phyloP scores from a whole-genome alignment of 2,113 vertebrate species.

The Apteryx mantelli region DNA sequence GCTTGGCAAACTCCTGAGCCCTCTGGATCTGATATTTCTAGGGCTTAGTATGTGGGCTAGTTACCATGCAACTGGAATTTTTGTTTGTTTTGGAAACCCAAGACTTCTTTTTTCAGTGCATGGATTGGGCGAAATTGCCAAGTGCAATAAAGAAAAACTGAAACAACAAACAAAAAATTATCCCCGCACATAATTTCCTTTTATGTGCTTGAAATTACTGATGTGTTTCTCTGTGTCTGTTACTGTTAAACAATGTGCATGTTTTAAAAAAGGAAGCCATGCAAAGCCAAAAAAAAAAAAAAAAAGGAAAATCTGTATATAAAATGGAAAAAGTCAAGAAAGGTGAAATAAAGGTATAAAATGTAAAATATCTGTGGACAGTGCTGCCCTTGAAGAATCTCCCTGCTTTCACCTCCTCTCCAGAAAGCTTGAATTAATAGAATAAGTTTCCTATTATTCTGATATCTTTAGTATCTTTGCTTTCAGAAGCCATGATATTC shows the following conservation, averaged over 20 bases:
- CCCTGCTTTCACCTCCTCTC: not conserved
- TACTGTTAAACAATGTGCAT: not conserved
- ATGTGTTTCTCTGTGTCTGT: not conserved
- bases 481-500: not conserved
- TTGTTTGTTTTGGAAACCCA: constrained; percentile 39
- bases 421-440: not conserved
- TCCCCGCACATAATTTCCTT: not conserved
- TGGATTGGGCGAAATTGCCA: constrained; percentile 2
- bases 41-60: not conserved
- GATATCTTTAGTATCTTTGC: not conserved
- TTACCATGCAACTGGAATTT: constrained; percentile 44
- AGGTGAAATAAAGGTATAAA: not conserved
- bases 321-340: not conserved
- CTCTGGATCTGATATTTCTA: constrained; percentile 29
- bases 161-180: constrained; percentile 39
- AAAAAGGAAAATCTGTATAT: not conserved
- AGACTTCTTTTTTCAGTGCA: not conserved
- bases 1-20: constrained; percentile 7
- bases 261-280: not conserved
- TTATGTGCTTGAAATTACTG: not conserved
- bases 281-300: not conserved
- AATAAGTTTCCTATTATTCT: not conserved
- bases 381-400: not conserved
- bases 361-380: not conserved
- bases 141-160: constrained; percentile 7